Evolutionary conservation across 2,113 vertebrate genomes (phyloP), one percentile per base, ranked within the genome.

Genomic region (Hippocampus barbouri): DNA sequence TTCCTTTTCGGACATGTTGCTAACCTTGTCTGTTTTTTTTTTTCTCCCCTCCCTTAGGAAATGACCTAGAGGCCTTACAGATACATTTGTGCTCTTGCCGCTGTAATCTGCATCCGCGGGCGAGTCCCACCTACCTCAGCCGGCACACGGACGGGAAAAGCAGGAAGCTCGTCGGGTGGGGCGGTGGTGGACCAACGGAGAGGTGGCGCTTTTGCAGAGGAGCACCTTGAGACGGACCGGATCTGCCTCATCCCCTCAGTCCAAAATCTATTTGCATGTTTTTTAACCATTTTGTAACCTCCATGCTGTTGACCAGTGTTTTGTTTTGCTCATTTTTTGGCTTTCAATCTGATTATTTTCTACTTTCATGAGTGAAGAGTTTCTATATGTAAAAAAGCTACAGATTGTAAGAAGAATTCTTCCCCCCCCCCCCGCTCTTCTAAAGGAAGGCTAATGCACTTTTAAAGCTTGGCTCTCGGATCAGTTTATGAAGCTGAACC

Each of bases 41-140:
- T 69, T 89, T 68, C 90, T 85, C 78, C 78, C 80, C 83, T 85
- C 70, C 78, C 81, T 34, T 87, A 98, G 96, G 96, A 98, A 96
- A 96, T 96, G 95, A 98, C 94, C 94, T 94, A 96, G 94, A 96
- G 94, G 94, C 97, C 94, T 98, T 97, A 96, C 92, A 92, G 93
- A 92, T 94, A 93, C 90, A 91, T 89, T 91, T 92, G 89, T 87
- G 92, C 92, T 93, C 93, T 92, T 94, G 91, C 93, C 91, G 81
- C 93, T 94, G 88, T 89, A 79, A 92, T 93, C 90, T 86, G 89
- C 90, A 89, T 84, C 83, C 84, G 91, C 90, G 79, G 88, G 89
- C 91, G 92, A 92, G 89, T 69, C 94, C 94, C 91, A 86, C 92
- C 96, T 98, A 98, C 97, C 97, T 98, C 96, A 96, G 88, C 91